phyloP scores from a whole-genome alignment of 2,797 vertebrate genomes.

The Sphenodon punctatus region DNA sequence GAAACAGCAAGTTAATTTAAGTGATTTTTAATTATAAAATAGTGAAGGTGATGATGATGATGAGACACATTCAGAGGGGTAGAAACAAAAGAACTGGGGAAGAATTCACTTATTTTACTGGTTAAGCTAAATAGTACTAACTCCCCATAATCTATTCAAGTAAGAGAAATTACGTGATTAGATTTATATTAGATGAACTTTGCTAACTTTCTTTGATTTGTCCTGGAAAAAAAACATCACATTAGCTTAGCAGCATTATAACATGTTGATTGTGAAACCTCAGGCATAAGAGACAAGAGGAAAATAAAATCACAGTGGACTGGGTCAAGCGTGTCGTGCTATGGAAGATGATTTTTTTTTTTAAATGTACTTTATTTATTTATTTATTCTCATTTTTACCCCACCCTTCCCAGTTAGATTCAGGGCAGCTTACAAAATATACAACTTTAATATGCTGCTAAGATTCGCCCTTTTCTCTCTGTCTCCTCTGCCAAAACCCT shows the following conservation, averaged over 20 bases:
- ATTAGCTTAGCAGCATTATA: neutral
- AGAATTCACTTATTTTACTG: slow-evolving; percentile 13
- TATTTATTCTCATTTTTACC: too few species aligned
- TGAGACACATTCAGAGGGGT: neutral
- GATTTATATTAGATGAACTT: neutral
- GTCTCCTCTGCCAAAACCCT: too few species aligned
- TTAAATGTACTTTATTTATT: too few species aligned
- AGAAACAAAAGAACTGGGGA: neutral
- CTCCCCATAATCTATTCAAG: neutral
- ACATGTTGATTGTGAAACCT: neutral
- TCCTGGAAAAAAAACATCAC: neutral
- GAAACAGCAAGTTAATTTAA: slow-evolving; percentile 6
- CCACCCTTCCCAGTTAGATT: too few species aligned
- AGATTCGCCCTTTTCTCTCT: too few species aligned
- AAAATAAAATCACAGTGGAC: neutral
- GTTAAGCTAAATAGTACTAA: neutral
- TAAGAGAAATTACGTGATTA: neutral
- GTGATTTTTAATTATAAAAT: neutral
- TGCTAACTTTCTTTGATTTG: neutral
- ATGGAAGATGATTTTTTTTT: too few species aligned
- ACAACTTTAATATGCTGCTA: too few species aligned
- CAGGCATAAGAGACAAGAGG: neutral
- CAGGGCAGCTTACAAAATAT: too few species aligned
- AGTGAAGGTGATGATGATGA: neutral
- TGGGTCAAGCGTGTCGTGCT: neutral